Base-by-base conservation (phyloP, 2,888 invertebrate species). In the Drosophila pullipes region DNA sequence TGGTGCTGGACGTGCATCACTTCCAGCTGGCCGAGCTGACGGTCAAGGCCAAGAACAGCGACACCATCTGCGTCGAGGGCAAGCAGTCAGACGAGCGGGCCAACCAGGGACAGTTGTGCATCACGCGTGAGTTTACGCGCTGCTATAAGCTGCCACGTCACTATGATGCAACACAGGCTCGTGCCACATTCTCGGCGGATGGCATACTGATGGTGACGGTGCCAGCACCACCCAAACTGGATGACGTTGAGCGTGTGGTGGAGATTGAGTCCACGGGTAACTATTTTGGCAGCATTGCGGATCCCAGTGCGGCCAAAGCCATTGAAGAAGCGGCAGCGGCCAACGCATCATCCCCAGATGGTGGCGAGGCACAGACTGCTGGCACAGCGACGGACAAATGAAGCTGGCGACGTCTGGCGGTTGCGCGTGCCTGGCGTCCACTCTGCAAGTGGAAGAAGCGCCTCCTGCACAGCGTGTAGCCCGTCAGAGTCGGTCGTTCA, bases 171-270 rank as follows among this genome's bases (percentile, higher is more conserved):
- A 90, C 92, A 13, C 84, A 76, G 74, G 92, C 93, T 16, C 82
- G 83, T 63, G 91, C 93, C 35, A 91, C 91, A 4, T 83, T 92
- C 58, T 92, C 93, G 44, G 91, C 90, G 22, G 93, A 93, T 65
- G 93, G 92, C 61, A 91, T 93, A 72, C 81, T 93, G n/a, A 89
- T 91, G 73, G 88, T 93, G 22, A 90, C 84, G 77, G 93, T 93
- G 75, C 91, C 93, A 73, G 90, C 92, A 69, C 93, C 93, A 61
- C 91, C 92, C 39, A 80, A 89, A 49, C 76, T 91, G 69, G 92
- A 93, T 68, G 87, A 93, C 69, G 91, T 89, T 55, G 93, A 92
- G 66, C 85, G 93, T 33, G 74, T 89, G 68, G 82, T 93, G 69
- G 90, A 92, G 39, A 92, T 93, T 55, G 82, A 86, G 64, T 80